phyloP scores from a whole-genome alignment of 2,113 vertebrate species.

The Silurus asotus region DNA sequence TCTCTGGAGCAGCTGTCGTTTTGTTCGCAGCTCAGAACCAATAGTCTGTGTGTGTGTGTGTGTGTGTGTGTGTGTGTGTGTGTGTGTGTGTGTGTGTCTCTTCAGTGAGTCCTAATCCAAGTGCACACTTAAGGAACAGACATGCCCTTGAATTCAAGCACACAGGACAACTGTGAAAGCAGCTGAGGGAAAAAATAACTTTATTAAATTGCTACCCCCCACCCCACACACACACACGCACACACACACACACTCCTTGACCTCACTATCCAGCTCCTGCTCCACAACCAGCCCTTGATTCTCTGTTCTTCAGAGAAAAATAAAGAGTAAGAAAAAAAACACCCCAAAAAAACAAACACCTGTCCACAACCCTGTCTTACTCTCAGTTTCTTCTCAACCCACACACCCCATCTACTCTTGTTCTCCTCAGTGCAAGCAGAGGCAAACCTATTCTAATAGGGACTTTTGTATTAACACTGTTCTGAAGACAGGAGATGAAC shows the following conservation, averaged over 20 bases:
- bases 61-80: background rate
- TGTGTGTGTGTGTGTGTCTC: background rate
- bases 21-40: constrained; percentile 5
- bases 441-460: constrained; percentile 16
- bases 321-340: background rate
- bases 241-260: background rate
- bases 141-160: constrained; percentile 21
- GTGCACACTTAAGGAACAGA: constrained; percentile 34
- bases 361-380: background rate
- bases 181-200: constrained; percentile 33
- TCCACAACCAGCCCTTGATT: background rate
- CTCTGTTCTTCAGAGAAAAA: background rate
- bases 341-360: background rate
- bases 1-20: constrained; percentile 42
- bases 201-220: constrained; percentile 35
- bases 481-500: constrained; percentile 37
- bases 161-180: constrained; percentile 43
- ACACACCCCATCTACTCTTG: background rate
- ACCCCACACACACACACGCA: background rate
- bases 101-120: constrained; percentile 1
- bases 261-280: background rate
- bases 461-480: constrained; percentile 25
- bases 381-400: background rate
- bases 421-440: constrained; percentile 4
- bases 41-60: background rate